These are phyloP conservation scores for Harpegnathos saltator DNA, from an alignment of 1,140 invertebrate species.

Conservation along the genomic window DNA sequence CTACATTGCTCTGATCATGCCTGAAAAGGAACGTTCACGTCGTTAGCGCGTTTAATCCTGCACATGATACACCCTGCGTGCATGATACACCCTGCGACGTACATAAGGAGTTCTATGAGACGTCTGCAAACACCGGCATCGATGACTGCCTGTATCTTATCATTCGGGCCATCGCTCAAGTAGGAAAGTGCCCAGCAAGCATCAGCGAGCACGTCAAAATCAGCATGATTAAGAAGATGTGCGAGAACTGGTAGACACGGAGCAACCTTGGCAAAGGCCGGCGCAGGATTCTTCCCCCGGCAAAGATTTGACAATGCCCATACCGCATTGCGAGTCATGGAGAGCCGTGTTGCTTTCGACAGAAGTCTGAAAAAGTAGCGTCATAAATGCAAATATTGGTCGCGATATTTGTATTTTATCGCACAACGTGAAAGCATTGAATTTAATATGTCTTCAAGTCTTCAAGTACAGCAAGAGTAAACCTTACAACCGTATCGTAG, in stretches of 20 bases:
- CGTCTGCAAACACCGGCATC: conserved; percentile 97
- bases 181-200: conserved; percentile 96
- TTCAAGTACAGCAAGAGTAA: background rate
- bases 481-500: conserved; percentile 13
- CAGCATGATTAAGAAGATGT: conserved; percentile 94
- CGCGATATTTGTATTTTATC: background rate
- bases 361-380: conserved; percentile 89
- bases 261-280: conserved; percentile 95
- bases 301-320: conserved; percentile 99
- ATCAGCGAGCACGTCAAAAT: conserved; percentile 97
- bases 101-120: conserved; percentile 97
- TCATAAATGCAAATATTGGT: background rate
- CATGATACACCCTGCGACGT: conserved; percentile 83
- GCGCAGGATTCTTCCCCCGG: conserved; percentile 98
- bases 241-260: conserved; percentile 95
- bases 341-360: conserved; percentile 92
- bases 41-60: background rate
- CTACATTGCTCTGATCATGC: conserved; percentile 95
- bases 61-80: background rate
- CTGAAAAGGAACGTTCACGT: conserved; percentile 83
- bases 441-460: background rate
- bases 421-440: background rate
- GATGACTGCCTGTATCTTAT: conserved; percentile 99
- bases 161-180: conserved; percentile 98
- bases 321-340: conserved; percentile 98